Evolutionary conservation across 2,797 vertebrate species (phyloP).

Genomic region (Craterocephalus amniculus): DNA sequence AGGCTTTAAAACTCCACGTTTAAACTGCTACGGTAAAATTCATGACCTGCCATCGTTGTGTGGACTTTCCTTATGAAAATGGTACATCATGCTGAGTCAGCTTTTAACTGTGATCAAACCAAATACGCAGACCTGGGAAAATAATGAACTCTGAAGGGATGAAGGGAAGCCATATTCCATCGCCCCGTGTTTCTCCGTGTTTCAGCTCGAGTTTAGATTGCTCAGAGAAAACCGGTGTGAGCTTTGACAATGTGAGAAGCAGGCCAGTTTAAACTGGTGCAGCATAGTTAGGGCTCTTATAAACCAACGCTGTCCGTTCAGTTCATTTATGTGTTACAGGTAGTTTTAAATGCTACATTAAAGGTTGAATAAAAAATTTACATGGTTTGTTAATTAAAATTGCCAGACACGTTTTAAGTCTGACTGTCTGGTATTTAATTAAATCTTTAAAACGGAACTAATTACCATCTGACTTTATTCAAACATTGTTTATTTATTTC

Average conservation of each 20-base stretch:
- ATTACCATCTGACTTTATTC: not conserved
- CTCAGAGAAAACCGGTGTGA: not conserved
- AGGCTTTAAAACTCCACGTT: conserved; percentile 8
- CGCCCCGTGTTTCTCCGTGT: conserved; percentile 3
- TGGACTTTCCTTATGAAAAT: not conserved
- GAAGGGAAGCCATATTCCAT: conserved; percentile 44
- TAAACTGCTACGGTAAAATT: conserved; percentile 7
- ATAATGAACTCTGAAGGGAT: conserved; percentile 52
- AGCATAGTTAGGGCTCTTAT: not conserved
- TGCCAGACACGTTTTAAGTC: not conserved
- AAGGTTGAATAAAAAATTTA: not conserved
- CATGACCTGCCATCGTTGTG: too few relatives aligned
- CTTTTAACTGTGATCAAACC: conserved; percentile 45
- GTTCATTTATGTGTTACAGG: too few relatives aligned
- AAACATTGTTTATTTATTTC: not conserved
- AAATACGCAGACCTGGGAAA: conserved; percentile 51
- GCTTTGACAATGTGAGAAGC: conserved; percentile 1
- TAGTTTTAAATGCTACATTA: too few relatives aligned
- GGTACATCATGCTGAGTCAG: conserved; percentile 6
- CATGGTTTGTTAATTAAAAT: not conserved
- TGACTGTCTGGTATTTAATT: not conserved
- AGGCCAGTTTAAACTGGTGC: not conserved
- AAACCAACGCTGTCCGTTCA: not conserved
- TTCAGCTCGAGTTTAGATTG: not conserved
- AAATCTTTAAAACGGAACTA: not conserved